phyloP scores from a whole-genome alignment of 2,888 invertebrate genomes.

The Laspeyria flexula region DNA sequence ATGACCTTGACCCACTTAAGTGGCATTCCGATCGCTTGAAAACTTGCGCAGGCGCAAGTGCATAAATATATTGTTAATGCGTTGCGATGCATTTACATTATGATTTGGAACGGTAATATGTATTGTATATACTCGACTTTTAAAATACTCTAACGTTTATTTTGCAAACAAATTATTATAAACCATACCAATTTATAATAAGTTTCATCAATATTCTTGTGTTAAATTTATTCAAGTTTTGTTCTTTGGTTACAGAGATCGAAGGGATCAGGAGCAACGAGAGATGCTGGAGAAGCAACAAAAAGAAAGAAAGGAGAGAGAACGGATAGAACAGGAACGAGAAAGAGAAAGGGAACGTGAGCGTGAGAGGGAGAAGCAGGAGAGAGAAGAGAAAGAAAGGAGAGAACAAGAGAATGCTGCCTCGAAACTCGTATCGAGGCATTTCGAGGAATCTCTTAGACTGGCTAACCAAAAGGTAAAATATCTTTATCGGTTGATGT shows the following conservation, averaged over 20 bases:
- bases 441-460: conserved; percentile 95
- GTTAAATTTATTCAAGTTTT: conserved; percentile 16
- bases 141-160: too few species aligned
- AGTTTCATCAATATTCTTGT: too few species aligned
- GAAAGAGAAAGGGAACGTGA: conserved; percentile 84
- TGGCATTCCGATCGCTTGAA: conserved; percentile 18
- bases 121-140: too few species aligned
- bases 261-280: conserved; percentile 83
- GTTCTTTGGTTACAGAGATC: conserved; percentile 69
- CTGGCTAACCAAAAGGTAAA: conserved; percentile 91
- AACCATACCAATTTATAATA: too few species aligned
- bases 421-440: conserved; percentile 93
- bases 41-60: neutral
- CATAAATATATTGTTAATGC: neutral
- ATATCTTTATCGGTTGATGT: neutral
- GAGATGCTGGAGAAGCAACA: conserved; percentile 89
- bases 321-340: conserved; percentile 87
- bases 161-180: too few species aligned
- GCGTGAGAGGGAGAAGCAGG: conserved; percentile 82
- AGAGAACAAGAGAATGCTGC: conserved; percentile 90
- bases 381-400: conserved; percentile 84
- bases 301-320: conserved; percentile 87
- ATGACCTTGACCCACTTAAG: conserved; percentile 61
- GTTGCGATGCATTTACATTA: neutral
- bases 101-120: too few species aligned